Evolutionary conservation across 23 tunicate species (phyloP), one percentile per base, ranked within the genome.

Genomic region (Clavelina lepadiformis): DNA sequence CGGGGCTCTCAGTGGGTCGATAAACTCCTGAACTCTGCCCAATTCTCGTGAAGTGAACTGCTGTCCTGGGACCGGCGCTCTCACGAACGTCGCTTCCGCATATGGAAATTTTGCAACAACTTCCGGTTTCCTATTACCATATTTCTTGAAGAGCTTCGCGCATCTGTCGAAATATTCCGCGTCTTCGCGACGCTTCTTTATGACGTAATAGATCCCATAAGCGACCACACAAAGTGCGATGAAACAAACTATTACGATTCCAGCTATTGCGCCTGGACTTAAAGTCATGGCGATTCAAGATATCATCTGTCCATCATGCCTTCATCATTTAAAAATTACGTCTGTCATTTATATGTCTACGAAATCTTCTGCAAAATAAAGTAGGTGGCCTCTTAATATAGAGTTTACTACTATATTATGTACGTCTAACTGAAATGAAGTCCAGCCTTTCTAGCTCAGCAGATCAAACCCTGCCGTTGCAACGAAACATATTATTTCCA

Each of bases 11-110:
- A 50, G 69, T 27, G 89, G 89, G 35, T 74, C 49, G 19, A 74
- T 57, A 56, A 76, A 76, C 1, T 51, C 82, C 53, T 65, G 82
- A 30, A 35, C 65, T 7, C 72, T 70, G 13, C 28, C 35, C 50
- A 86, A 57, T 32, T 86, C 95, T 41, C 71, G 61, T 20, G 80
- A 28, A 1, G 95, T 86, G 35, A 86, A 77, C 23, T 86, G 80
- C 45, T 86, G 95, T 3, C 85, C 95, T 11, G 95, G 80, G 2
- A 78, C 95, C 3, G 80, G 67, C 3, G 95, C 46, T 22, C 69
- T 53, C 1, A 78, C 68, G 55, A 60, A 86, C 2, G 78, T 64
- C 20, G 95, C 61, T 28, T 53, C 82, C 2, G 82, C 85, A 38
- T 86, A 73, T 2, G 95, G 95, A 38, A 68, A 86, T 21, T 73